Base-by-base conservation (phyloP, 2,113 vertebrate genomes). In the Rhegmatorhina hoffmannsi region DNA sequence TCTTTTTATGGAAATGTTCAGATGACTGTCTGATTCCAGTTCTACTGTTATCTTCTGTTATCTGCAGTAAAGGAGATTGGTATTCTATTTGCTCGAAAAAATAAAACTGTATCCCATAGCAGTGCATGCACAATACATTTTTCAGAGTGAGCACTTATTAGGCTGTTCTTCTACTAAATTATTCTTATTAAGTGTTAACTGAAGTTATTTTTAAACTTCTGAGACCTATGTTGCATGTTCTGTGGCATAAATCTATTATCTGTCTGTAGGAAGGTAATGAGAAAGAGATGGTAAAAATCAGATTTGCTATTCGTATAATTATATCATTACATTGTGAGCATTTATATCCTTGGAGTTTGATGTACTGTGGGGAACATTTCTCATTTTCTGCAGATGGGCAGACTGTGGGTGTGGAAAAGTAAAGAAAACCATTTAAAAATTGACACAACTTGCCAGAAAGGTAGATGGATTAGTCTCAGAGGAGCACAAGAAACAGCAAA, bases 401-500 rank as follows among this genome's bases (percentile, higher is more conserved):
- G 55, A 60, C 44, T 72, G n/a, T 69, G 50, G 60, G 33, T 59
- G 73, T 90, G 82, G 53, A 90, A 85, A 83, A 94, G 31, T 50
- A 84, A 80, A 84, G 60, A 70, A 87, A 90, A 73, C 26, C 36
- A 18, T 82, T 86, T 84, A 72, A 91, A 89, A 95, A 84, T 81
- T 73, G 88, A 84, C 63, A 74, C 26, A 73, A 24, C 38, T 81
- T 89, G 77, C 60, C 53, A 84, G 56, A 72, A 87, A 84, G 31
- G 64, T 79, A 50, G 78, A 84, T 88, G 64, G 60, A 80, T 92
- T 83, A 56, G 67, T 75, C 74, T 92, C 69, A 92, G 90, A 85
- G 78, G 58, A 90, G 66, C 9, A 9, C 33, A 36, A 64, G 46
- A 70, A 90, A 52, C 18, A 87, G 49, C 36, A 58, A 50, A 87